These are phyloP conservation scores for Hartigia nigra DNA, from an alignment of 2,888 invertebrate species.

Conservation along the genomic window DNA sequence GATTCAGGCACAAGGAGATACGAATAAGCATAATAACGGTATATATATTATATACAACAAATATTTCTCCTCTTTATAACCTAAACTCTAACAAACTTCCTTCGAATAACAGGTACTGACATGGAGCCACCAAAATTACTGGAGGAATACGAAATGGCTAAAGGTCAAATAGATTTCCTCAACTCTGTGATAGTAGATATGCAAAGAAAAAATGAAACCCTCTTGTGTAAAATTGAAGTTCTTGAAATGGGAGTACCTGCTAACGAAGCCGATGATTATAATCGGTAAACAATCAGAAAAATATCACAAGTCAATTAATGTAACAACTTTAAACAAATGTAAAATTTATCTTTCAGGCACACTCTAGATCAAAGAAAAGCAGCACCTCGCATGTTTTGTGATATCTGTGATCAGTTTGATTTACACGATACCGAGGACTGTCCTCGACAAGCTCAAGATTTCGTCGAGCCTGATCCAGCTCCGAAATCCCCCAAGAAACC, in stretches of 20 bases:
- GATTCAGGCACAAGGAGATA: conserved; percentile 39
- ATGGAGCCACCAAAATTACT: conserved; percentile 56
- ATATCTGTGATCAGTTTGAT: conserved; percentile 97
- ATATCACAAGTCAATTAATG: conserved; percentile 3
- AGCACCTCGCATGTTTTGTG: conserved; percentile 92
- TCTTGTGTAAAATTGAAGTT: conserved; percentile 82
- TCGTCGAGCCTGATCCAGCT: conserved; percentile 68
- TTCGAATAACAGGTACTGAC: conserved; percentile 27
- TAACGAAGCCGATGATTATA: conserved; percentile 66
- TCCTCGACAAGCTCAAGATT: conserved; percentile 80
- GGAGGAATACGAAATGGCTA: conserved; percentile 75
- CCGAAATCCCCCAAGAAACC: conserved; percentile 59
- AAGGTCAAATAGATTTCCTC: conserved; percentile 87
- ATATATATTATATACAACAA: not conserved
- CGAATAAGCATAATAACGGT: conserved; percentile 29
- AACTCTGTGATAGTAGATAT: conserved; percentile 97
- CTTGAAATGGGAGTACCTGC: conserved; percentile 75
- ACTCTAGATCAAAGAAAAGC: conserved; percentile 62
- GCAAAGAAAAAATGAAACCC: conserved; percentile 90
- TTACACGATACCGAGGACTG: conserved; percentile 98
- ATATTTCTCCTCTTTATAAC: not conserved
- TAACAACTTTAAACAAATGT: conserved; percentile 5
- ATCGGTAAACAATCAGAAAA: conserved; percentile 60
- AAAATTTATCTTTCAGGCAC: conserved; percentile 34
- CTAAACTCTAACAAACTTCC: not conserved